Evolutionary conservation across 2,888 invertebrate genomes (phyloP).

Genomic region (Sthenelais limicola): DNA sequence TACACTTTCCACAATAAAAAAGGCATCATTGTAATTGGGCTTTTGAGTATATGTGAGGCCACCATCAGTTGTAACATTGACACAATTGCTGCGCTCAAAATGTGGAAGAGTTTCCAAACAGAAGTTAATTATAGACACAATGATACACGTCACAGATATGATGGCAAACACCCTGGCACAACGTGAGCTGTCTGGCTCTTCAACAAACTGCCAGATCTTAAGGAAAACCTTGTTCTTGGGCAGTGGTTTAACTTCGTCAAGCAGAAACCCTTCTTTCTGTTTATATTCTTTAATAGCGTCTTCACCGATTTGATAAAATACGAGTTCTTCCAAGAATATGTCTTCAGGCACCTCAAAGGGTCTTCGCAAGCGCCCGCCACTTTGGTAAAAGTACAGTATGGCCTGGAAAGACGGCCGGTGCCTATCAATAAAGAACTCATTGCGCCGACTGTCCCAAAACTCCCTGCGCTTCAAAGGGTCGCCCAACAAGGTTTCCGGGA

Average conservation of each 20-base stretch:
- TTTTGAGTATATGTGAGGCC: conserved; percentile 42
- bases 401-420: conserved; percentile 70
- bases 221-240: conserved; percentile 61
- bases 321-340: conserved; percentile 73
- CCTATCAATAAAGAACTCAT: conserved; percentile 70
- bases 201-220: conserved; percentile 72
- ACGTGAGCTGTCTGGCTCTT: conserved; percentile 72
- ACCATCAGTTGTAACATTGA: conserved; percentile 51
- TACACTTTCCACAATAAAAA: conserved; percentile 67
- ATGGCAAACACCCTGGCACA: conserved; percentile 71
- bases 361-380: conserved; percentile 71
- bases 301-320: conserved; percentile 73
- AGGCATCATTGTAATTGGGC: conserved; percentile 60
- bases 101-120: conserved; percentile 74
- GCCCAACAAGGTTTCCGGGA: conserved; percentile 69
- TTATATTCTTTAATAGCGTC: conserved; percentile 71
- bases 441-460: conserved; percentile 64
- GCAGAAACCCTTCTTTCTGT: conserved; percentile 72
- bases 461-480: conserved; percentile 60
- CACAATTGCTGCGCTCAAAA: conserved; percentile 60
- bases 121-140: conserved; percentile 73
- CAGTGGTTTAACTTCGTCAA: conserved; percentile 62
- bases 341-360: conserved; percentile 74
- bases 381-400: conserved; percentile 71
- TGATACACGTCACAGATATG: conserved; percentile 72